A percentile compares a stretch with the other conserved stretches of the same genome.
phyloP scores from a whole-genome alignment of 2,113 vertebrate genomes.

The Holacanthus passer region DNA sequence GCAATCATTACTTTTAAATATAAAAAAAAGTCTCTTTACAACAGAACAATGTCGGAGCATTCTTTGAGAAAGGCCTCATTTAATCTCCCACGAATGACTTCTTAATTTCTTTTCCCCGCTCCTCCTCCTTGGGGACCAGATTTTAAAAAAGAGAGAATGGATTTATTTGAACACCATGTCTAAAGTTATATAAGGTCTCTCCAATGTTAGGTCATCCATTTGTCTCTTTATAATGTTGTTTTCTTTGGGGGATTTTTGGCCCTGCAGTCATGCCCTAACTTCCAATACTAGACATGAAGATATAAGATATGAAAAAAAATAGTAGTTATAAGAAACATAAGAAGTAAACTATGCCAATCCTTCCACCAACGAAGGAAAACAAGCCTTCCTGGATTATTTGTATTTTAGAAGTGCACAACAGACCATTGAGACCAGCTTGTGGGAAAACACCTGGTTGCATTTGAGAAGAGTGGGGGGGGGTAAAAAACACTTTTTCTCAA shows the following conservation, averaged over 20 bases:
- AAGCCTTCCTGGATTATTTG: constrained; percentile 6
- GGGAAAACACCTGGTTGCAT: constrained; percentile 36
- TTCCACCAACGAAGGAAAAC: constrained; percentile 18
- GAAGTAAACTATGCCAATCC: neutral
- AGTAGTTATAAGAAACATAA: neutral
- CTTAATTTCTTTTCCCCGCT: constrained; percentile 11
- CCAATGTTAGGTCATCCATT: neutral
- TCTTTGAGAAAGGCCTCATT: constrained; percentile 25
- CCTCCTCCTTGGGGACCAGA: constrained; percentile 1
- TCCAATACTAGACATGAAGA: too few relatives aligned
- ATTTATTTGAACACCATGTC: neutral
- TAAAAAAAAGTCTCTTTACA: constrained; percentile 27
- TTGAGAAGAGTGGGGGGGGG: neutral
- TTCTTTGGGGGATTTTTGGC: neutral
- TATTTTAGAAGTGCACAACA: constrained; percentile 11
- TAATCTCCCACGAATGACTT: constrained; percentile 24
- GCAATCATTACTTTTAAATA: constrained; percentile 46
- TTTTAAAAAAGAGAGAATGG: constrained; percentile 1
- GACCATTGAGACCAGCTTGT: constrained; percentile 21
- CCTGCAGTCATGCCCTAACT: too few relatives aligned
- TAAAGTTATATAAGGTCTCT: neutral
- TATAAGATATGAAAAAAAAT: neutral
- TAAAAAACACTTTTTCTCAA: constrained; percentile 41
- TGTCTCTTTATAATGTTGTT: neutral
- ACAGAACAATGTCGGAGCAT: constrained; percentile 19